A percentile compares a stretch with the other conserved stretches of the same genome.
Conservation (phyloP, 2,113 vertebrate species). For the Numenius arquata region DNA sequence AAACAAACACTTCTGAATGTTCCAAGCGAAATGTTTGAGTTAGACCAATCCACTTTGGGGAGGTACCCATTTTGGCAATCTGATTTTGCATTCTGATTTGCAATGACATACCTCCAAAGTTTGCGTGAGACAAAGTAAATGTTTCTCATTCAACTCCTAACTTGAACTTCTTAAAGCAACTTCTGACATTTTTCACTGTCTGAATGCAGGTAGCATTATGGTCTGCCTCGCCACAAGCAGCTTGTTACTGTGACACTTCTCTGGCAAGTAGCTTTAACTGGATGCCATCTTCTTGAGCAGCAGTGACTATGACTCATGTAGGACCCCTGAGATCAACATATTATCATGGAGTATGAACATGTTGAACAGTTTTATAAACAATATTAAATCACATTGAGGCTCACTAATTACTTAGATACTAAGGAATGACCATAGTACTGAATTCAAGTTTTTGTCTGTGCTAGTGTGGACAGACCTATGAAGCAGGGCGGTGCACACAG, state of each 20-base stretch:
- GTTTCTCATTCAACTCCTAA: not conserved
- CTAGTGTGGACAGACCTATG: not conserved
- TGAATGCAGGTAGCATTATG: not conserved
- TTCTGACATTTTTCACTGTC: not conserved
- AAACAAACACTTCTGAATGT: not conserved
- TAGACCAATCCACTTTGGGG: not conserved
- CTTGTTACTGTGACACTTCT: not conserved
- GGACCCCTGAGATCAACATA: not conserved
- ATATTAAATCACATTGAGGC: not conserved
- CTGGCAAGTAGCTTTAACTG: not conserved
- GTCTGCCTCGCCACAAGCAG: not conserved
- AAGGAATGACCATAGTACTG: not conserved
- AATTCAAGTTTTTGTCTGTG: not conserved
- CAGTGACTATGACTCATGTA: rapidly evolving
- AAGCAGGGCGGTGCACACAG: not conserved
- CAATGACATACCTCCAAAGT: not conserved
- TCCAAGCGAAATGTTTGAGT: not conserved
- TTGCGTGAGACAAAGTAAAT: not conserved
- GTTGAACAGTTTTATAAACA: not conserved
- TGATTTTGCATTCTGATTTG: not conserved
- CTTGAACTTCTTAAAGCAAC: not conserved
- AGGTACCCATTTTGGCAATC: not conserved
- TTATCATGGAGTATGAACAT: not conserved
- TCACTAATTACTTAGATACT: not conserved
- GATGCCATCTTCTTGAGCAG: not conserved